These are phyloP conservation scores for Erpobdella octoculata DNA, from an alignment of 2,888 invertebrate genomes.

Conservation along the genomic window DNA sequence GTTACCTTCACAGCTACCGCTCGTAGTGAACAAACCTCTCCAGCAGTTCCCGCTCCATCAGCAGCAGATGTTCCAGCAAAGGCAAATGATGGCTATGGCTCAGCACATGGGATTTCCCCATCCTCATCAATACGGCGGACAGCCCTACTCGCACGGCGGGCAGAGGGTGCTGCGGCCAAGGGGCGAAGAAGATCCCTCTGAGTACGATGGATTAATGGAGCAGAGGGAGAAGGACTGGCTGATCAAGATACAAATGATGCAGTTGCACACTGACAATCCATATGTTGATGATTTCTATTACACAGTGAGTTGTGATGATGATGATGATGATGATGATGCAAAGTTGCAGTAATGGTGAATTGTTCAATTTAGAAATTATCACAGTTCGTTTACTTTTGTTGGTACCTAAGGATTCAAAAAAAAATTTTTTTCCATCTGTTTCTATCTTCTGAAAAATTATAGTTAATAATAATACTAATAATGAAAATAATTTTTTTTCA, in stretches of 20 bases:
- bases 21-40: no score
- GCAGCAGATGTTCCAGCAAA: constrained; percentile 32
- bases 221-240: constrained; percentile 90
- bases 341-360: neutral
- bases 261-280: constrained; percentile 86
- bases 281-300: constrained; percentile 95
- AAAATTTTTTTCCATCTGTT: neutral
- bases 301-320: constrained; percentile 59
- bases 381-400: neutral
- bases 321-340: neutral
- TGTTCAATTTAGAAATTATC: no score
- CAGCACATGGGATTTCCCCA: neutral
- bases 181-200: constrained; percentile 38
- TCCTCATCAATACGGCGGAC: neutral
- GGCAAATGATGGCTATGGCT: constrained; percentile 22
- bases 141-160: neutral
- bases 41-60: constrained; percentile 23
- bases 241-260: constrained; percentile 84
- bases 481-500: neutral
- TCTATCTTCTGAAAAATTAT: neutral
- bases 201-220: constrained; percentile 84
- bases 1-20: neutral
- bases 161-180: neutral
- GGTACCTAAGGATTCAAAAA: neutral
- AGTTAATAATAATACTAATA: neutral